Evolutionary conservation across 2,797 vertebrate species (phyloP), one percentile per base, ranked within the genome.

Genomic region (Acanthiza pusilla): DNA sequence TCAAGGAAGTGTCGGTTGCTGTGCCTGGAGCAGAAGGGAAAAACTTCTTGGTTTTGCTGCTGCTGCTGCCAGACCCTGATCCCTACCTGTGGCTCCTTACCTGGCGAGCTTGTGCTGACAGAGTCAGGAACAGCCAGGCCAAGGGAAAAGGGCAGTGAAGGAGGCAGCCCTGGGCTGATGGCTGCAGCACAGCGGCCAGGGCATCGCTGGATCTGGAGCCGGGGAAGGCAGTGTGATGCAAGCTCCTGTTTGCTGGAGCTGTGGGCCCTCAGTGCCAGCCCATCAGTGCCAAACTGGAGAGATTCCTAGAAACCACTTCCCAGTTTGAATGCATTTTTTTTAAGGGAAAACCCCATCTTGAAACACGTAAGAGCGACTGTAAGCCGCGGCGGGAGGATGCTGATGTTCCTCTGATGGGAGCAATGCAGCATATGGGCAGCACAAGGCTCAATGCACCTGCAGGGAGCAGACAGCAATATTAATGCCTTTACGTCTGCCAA

Each of bases 231-330:
- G 43, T 1, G 1, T 22, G 36, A 22, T 8, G 2, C 60, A n/a
- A 5, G 6, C 72, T 85, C 43, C 81, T 70, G 29, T 70, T 62
- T 11, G 3, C 80, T 55, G 17, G 30, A 45, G 55, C 89, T 32
- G 3, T 13, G 50, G 40, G 58, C 40, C 73, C 48, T 62, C 21
- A n/a, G 45, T 36, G 6, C 55, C 82, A 62, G 81, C 82, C 82
- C 48, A 54, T 73, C 67, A 26, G 50, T 78, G 80, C 78, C 79
- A 76, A 73, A 73, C 12, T 43, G 65, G 47, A 94, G 84, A 4
- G 32, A 65, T 91, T 93, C 96, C 90, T 88, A 58, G 78, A 94
- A 96, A 89, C 51, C 55, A 14, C 82, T 68, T 88, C 51, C 55
- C 20, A 32, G 70, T 61, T 58, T 38, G 75, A 47, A 26, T 26